A percentile compares a stretch with the other conserved stretches of the same genome.
Conservation (phyloP, 2,113 vertebrate species). For the Mesoclemmys tuberculata region DNA sequence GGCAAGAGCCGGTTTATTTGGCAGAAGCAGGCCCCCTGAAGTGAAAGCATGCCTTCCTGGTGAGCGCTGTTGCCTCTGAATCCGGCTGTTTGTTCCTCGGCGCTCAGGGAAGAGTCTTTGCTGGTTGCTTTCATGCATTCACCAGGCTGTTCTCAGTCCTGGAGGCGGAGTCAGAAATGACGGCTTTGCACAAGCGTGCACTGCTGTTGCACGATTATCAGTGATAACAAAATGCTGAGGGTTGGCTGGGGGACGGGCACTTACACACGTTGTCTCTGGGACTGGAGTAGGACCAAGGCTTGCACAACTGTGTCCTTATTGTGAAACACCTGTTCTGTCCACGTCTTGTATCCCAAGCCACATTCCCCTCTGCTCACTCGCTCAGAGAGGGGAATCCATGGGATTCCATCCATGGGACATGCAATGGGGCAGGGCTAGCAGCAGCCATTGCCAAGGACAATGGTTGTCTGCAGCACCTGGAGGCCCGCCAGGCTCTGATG, state of each 20-base stretch:
- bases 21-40: too few relatives aligned
- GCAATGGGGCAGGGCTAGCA: not conserved
- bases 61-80: not conserved
- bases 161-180: not conserved
- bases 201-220: not conserved
- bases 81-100: not conserved
- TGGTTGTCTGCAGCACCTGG: not conserved
- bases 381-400: too few relatives aligned
- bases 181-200: not conserved
- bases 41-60: too few relatives aligned
- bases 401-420: too few relatives aligned
- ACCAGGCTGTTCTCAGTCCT: not conserved
- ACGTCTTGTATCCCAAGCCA: not conserved
- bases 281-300: not conserved
- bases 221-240: not conserved
- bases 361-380: not conserved
- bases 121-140: not conserved
- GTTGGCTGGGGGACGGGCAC: not conserved
- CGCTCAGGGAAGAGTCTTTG: not conserved
- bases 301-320: not conserved
- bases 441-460: not conserved
- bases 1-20: too few relatives aligned
- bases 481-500: too few relatives aligned
- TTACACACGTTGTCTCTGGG: not conserved
- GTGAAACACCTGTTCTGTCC: not conserved